Conservation (phyloP, 2,888 invertebrate species). For the Prosapia bicincta region DNA sequence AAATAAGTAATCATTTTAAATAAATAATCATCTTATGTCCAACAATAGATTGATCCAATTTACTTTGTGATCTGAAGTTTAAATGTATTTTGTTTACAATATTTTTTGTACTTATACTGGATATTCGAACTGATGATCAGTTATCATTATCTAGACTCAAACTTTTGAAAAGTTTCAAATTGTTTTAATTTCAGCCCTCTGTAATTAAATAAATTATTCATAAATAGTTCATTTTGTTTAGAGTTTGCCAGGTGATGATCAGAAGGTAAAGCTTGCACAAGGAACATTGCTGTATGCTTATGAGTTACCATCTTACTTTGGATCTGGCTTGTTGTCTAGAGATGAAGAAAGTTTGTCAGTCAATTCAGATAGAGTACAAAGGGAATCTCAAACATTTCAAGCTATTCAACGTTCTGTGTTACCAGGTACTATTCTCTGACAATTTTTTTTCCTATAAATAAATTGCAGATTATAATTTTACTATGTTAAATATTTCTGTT, state of each 20-base stretch:
- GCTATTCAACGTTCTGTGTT: slow-evolving; percentile 44
- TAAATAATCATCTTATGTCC: too few species aligned
- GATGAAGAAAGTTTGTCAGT: slow-evolving; percentile 41
- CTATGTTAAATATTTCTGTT: too few species aligned
- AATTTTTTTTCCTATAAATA: neutral
- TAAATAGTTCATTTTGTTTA: slow-evolving; percentile 37
- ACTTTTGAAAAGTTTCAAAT: too few species aligned
- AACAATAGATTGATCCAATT: too few species aligned
- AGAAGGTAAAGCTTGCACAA: slow-evolving; percentile 43
- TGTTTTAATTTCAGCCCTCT: too few species aligned
- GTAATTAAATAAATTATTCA: neutral
- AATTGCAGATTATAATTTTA: too few species aligned
- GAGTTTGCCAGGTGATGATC: slow-evolving; percentile 48
- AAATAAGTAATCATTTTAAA: too few species aligned
- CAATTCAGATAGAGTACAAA: slow-evolving; percentile 38
- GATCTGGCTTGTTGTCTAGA: slow-evolving; percentile 35
- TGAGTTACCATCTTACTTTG: slow-evolving; percentile 54
- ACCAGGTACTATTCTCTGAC: slow-evolving; percentile 25
- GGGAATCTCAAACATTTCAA: slow-evolving; percentile 44
- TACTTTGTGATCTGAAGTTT: too few species aligned
- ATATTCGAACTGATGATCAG: too few species aligned
- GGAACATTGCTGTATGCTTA: slow-evolving; percentile 58
- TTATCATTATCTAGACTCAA: too few species aligned
- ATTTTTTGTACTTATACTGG: too few species aligned
- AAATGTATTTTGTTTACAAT: too few species aligned